Conservation (phyloP, 1,140 invertebrate genomes). For the Eufriesea mexicana region DNA sequence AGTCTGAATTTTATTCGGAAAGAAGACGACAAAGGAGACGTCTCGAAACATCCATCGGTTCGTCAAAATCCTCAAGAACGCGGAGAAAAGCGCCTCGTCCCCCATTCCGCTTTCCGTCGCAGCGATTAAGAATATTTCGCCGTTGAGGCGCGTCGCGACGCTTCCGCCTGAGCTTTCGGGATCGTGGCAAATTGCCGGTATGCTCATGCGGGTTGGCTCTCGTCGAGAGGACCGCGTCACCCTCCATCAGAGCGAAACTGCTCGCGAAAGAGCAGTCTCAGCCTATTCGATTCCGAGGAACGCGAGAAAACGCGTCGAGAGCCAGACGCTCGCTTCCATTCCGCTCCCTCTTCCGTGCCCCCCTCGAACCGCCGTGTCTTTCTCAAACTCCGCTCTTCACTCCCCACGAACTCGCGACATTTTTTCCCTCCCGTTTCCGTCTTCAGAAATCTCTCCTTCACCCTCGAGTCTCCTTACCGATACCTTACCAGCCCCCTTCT, state of each 20-base stretch:
- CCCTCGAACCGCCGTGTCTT: neutral
- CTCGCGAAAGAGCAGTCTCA: conserved; percentile 42
- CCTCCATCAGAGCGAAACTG: conserved; percentile 36
- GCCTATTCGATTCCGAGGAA: conserved; percentile 29
- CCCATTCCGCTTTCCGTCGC: neutral
- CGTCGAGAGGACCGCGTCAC: conserved; percentile 30
- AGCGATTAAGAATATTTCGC: conserved; percentile 23
- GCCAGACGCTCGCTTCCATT: conserved; percentile 28
- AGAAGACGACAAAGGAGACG: neutral
- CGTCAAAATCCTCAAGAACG: too few species aligned
- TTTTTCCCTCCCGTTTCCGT: neutral
- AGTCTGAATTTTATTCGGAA: neutral
- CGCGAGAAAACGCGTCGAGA: conserved; percentile 33
- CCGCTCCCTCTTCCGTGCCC: neutral
- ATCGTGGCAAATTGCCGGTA: conserved; percentile 32
- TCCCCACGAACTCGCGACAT: too few species aligned
- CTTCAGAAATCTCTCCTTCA: neutral
- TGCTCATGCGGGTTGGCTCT: conserved; percentile 29
- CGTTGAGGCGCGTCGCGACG: neutral
- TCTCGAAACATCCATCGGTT: neutral
- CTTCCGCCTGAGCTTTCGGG: conserved; percentile 12
- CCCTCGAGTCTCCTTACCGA: neutral
- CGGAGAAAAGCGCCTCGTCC: neutral
- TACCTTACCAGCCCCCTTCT: neutral
- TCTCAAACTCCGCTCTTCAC: neutral